phyloP scores from a whole-genome alignment of 1,140 invertebrate genomes.

The Zaprionus africanus region DNA sequence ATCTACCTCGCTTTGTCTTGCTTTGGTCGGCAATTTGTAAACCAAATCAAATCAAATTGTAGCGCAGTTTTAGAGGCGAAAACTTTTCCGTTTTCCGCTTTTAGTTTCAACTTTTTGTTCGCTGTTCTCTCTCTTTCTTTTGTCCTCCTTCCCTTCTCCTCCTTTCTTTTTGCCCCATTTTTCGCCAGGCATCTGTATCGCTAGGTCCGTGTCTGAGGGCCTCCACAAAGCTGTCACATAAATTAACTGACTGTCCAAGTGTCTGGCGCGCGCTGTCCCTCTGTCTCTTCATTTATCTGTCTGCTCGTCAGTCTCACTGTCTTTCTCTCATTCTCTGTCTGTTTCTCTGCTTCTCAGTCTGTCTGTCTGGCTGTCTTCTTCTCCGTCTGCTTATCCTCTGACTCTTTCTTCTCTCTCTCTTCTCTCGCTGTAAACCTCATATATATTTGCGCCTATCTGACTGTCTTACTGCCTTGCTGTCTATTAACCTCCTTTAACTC shows the following conservation, averaged over 20 bases:
- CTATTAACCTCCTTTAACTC: no score
- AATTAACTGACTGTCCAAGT: conserved; percentile 37
- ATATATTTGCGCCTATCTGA: no score
- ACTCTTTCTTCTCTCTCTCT: not conserved
- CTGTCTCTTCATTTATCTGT: not conserved
- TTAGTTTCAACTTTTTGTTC: not conserved
- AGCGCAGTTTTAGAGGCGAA: conserved; percentile 6
- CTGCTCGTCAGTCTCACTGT: not conserved
- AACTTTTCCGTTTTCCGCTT: not conserved
- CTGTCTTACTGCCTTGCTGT: no score
- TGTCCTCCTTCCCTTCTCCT: no score
- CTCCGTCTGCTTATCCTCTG: no score
- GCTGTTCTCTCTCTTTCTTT: not conserved
- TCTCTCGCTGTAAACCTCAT: not conserved
- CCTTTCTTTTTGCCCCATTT: not conserved
- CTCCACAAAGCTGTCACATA: conserved; percentile 18
- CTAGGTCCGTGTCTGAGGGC: not conserved
- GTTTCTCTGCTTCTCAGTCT: no score
- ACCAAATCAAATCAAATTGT: conserved; percentile 37
- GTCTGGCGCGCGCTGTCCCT: not conserved
- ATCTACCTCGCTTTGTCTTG: not conserved
- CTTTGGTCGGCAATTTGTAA: conserved; percentile 22
- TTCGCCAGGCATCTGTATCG: conserved; percentile 3
- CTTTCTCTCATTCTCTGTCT: not conserved
- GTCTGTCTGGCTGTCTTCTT: not conserved